Base-by-base conservation (phyloP, 2,888 invertebrate species). In the Heliconius ismenius region DNA sequence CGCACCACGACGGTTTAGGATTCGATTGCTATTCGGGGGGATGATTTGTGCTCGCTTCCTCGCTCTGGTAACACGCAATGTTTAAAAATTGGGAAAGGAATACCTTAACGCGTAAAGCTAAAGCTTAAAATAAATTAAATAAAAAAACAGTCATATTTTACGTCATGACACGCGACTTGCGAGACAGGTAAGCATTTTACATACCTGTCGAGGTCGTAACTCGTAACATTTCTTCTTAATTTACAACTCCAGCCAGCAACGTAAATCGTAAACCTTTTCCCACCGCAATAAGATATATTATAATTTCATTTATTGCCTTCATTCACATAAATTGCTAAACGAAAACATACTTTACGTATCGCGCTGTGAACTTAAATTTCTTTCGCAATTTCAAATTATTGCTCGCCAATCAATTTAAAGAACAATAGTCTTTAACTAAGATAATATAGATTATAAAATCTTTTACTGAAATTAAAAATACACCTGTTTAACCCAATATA, bases 131-230 rank as follows among this genome's bases (percentile, higher is more conserved):
- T 58, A 60, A n/a, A 60, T 24, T 24, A 24, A 65, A n/a, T 36
- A 32, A 32, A 73, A 67, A 26, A 76, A 43, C 28, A 32, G 49
- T 18, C 24, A 36, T 74, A 64, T 81, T 54, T 75, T 83, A 83
- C 84, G 80, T 85, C 84, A 85, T 76, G 76, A 77, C 26, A 69
- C 39, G 39, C 39, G 49, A 24, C 39, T 49, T 28, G 32, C 54
- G 39, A 58, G 65, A 28, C 75, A 76, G 78, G 81, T 84, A 86
- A 85, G 86, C 85, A 85, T 62, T 73, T 78, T 54, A 73, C 91
- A 89, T 90, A 87, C 89, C 88, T 79, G 75, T 83, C 89, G 91
- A 91, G 92, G 92, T 89, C 91, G 82, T 70, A 76, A 78, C 84
- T 54, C 69, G 54, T 70, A 70, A 58, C 70, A 90, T 91, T 91